Conservation (phyloP, 2,113 vertebrate genomes). For the Eretmochelys imbricata region DNA sequence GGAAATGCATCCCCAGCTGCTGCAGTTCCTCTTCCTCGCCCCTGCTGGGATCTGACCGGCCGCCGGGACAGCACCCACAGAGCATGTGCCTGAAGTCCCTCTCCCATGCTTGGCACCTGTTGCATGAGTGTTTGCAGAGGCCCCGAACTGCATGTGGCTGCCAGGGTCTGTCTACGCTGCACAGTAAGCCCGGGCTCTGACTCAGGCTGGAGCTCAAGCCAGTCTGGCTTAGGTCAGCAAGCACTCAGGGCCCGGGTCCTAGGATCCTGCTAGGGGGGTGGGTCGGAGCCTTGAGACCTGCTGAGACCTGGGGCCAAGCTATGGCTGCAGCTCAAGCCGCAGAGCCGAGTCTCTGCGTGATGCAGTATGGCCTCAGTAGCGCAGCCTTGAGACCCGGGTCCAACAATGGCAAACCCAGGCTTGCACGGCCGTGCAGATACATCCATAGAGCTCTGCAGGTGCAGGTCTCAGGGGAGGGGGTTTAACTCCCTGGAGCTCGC, state of each 20-base stretch:
- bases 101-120: neutral
- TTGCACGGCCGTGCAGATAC: no score
- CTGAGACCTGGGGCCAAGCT: neutral
- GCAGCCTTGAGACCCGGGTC: neutral
- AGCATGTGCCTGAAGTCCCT: neutral
- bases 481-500: neutral
- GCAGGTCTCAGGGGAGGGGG: neutral
- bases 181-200: neutral
- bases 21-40: neutral
- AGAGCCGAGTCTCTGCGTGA: no score
- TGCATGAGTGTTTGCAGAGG: neutral
- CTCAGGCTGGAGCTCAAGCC: neutral
- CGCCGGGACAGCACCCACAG: no score
- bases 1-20: neutral
- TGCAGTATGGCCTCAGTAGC: neutral
- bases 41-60: neutral
- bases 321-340: no score
- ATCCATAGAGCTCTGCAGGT: neutral
- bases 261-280: no score
- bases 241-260: neutral
- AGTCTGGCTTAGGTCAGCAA: neutral
- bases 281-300: neutral
- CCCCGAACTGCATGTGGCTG: neutral
- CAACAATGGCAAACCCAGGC: neutral
- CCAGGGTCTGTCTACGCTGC: neutral